These are phyloP conservation scores for Luperina nickerlii DNA, from an alignment of 2,888 invertebrate genomes.

Conservation along the genomic window DNA sequence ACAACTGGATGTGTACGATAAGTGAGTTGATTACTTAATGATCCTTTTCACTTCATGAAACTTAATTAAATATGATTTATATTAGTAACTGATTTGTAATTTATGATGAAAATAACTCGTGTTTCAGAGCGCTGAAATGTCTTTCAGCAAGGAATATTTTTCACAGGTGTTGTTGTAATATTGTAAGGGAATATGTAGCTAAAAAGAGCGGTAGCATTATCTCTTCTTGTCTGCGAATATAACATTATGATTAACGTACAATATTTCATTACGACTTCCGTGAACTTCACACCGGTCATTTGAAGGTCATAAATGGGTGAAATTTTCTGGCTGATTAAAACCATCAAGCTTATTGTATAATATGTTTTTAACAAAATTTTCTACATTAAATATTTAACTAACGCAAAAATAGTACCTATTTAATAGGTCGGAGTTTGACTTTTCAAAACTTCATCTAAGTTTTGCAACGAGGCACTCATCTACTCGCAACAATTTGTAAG, in stretches of 20 bases:
- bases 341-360: not conserved
- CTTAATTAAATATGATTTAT: conserved; percentile 43
- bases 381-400: too few relatives aligned
- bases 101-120: not conserved
- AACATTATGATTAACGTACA: not conserved
- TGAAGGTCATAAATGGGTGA: not conserved
- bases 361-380: not conserved
- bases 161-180: not conserved
- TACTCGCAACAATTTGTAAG: conserved; percentile 25
- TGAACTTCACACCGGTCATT: not conserved
- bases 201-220: not conserved
- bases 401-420: not conserved
- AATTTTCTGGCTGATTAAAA: not conserved
- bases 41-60: conserved; percentile 53
- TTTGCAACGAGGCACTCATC: conserved; percentile 33
- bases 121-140: not conserved
- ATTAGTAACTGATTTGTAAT: conserved; percentile 5
- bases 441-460: conserved; percentile 29
- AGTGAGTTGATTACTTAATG: conserved; percentile 48
- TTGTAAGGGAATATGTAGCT: not conserved
- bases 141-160: not conserved
- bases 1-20: conserved; percentile 44
- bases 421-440: conserved; percentile 23
- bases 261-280: not conserved
- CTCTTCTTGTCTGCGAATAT: not conserved